A percentile compares a stretch with the other conserved stretches of the same genome.
Conservation (phyloP, 2,888 invertebrate species). For the Mylabris sibirica region DNA sequence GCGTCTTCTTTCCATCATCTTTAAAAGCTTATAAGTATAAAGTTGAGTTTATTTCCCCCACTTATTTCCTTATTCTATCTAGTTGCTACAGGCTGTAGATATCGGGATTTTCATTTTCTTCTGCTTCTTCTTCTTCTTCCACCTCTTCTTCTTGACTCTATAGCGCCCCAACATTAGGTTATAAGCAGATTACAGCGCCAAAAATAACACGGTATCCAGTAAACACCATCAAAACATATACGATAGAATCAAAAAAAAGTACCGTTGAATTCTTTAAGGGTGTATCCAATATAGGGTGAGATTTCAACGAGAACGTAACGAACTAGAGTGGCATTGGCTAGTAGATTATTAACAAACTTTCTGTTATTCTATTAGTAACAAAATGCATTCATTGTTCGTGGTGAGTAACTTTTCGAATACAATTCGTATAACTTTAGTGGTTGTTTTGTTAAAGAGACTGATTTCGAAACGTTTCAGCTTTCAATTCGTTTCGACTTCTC, state of each 20-base stretch:
- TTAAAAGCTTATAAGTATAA: slow-evolving; percentile 40
- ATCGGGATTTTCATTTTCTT: slow-evolving; percentile 43
- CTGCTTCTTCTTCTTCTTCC: slow-evolving; percentile 25
- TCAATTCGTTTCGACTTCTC: background rate
- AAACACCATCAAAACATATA: slow-evolving; percentile 42
- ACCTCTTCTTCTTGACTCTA: slow-evolving; percentile 28
- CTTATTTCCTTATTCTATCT: slow-evolving; percentile 41
- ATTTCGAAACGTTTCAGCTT: background rate
- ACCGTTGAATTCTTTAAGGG: slow-evolving; percentile 33
- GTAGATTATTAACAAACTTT: background rate
- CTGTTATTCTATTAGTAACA: background rate
- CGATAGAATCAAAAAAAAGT: slow-evolving; percentile 28
- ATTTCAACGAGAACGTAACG: background rate
- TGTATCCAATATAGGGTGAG: background rate
- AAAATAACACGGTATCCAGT: slow-evolving; percentile 45
- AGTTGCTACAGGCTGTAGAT: slow-evolving; percentile 38
- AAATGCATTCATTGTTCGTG: background rate
- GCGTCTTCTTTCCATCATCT: slow-evolving; percentile 32
- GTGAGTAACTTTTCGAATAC: background rate
- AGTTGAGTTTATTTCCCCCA: slow-evolving; percentile 43
- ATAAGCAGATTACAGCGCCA: slow-evolving; percentile 45
- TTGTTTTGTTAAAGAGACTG: background rate
- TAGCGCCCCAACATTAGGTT: slow-evolving; percentile 30
- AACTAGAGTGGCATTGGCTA: background rate
- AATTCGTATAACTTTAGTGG: background rate